phyloP scores from a whole-genome alignment of 2,113 vertebrate species.

The Cathartes aura region DNA sequence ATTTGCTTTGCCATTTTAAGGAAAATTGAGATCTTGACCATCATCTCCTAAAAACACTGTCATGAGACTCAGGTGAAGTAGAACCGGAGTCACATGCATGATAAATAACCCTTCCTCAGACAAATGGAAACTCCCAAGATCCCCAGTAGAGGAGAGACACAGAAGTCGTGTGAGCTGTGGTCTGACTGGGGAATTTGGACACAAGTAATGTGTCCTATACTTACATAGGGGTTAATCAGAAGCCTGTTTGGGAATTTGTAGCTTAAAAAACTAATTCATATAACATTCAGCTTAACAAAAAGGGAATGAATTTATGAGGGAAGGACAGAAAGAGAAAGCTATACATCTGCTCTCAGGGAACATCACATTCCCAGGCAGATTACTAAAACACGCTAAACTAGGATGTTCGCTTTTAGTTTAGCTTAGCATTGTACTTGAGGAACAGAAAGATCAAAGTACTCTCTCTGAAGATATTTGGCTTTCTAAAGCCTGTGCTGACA shows the following conservation, averaged over 20 bases:
- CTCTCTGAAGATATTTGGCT: neutral
- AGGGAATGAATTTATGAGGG: neutral
- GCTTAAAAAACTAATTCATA: neutral
- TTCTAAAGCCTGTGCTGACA: neutral
- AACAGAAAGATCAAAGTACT: neutral
- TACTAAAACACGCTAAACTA: neutral
- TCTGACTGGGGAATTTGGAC: neutral
- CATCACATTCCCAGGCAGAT: neutral
- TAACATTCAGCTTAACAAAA: neutral
- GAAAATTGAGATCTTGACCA: neutral
- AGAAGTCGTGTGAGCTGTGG: neutral
- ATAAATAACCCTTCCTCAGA: neutral
- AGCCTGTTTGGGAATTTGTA: neutral
- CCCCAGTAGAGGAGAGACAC: neutral
- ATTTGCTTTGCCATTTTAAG: neutral
- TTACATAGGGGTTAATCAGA: neutral
- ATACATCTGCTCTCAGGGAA: neutral
- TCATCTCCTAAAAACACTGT: neutral
- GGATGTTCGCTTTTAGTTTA: neutral
- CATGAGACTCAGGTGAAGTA: constrained; percentile 9
- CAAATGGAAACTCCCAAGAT: constrained; percentile 14
- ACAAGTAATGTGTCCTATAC: neutral
- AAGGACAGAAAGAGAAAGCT: neutral
- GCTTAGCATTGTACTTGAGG: neutral
- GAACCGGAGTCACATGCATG: neutral